Conservation (phyloP, 2,888 invertebrate genomes). For the Nezara viridula region DNA sequence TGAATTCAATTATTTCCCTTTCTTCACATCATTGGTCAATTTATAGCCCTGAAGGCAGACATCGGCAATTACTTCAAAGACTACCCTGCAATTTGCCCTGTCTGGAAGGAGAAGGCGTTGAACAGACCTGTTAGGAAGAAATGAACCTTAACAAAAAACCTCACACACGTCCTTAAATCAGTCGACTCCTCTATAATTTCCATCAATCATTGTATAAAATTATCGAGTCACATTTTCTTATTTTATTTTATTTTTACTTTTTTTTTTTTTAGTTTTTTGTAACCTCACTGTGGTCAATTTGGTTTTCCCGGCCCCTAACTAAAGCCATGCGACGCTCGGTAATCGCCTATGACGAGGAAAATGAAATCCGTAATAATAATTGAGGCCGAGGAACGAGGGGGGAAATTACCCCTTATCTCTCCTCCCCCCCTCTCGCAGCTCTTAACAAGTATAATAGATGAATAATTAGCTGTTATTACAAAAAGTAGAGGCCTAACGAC, state of each 20-base stretch:
- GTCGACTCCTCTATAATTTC: neutral
- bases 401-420: conserved; percentile 49
- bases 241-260: neutral
- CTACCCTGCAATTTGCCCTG: conserved; percentile 38
- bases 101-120: conserved; percentile 24
- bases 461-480: conserved; percentile 48
- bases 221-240: neutral
- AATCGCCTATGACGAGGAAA: conserved; percentile 34
- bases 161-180: conserved; percentile 38
- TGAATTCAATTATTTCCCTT: conserved; percentile 19
- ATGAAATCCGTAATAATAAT: conserved; percentile 51
- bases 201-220: conserved; percentile 48
- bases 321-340: conserved; percentile 2
- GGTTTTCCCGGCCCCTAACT: neutral
- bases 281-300: neutral
- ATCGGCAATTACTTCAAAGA: neutral
- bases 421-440: conserved; percentile 35
- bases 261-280: neutral
- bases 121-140: conserved; percentile 20
- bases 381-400: conserved; percentile 29
- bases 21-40: conserved; percentile 31
- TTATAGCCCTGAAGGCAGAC: neutral
- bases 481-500: conserved; percentile 25
- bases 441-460: conserved; percentile 49
- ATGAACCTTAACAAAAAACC: conserved; percentile 12